Evolutionary conservation across 2,797 vertebrate species (phyloP).

Genomic region (Hypotaenidia okinawae): DNA sequence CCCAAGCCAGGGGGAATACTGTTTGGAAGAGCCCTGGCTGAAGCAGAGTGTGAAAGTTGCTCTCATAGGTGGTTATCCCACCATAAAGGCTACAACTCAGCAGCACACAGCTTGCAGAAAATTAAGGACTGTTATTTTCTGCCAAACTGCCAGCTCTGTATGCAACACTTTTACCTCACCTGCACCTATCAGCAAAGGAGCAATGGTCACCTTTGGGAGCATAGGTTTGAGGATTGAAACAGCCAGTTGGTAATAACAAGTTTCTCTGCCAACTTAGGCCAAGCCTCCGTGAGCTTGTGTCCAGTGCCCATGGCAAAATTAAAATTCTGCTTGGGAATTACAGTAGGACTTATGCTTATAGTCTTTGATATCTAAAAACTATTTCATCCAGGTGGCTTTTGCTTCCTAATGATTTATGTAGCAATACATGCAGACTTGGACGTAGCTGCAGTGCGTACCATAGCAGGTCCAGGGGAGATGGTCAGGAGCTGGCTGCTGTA

Average conservation of each 20-base stretch:
- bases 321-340: background rate
- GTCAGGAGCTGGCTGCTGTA: background rate
- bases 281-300: background rate
- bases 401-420: background rate
- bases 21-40: background rate
- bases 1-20: background rate
- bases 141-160: background rate
- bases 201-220: background rate
- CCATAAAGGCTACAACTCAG: background rate
- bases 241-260: background rate
- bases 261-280: background rate
- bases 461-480: background rate
- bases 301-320: background rate
- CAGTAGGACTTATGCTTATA: background rate
- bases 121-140: background rate
- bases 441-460: background rate
- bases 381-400: background rate
- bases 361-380: background rate
- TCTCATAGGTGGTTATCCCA: rapidly evolving
- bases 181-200: background rate
- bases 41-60: background rate
- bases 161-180: background rate
- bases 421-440: background rate
- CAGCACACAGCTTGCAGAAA: background rate
- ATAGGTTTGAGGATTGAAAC: background rate